Percentiles rank a stretch among this genome's conserved stretches.
phyloP scores from a whole-genome alignment of 2,888 invertebrate species.

The Itoplectis maculator region DNA sequence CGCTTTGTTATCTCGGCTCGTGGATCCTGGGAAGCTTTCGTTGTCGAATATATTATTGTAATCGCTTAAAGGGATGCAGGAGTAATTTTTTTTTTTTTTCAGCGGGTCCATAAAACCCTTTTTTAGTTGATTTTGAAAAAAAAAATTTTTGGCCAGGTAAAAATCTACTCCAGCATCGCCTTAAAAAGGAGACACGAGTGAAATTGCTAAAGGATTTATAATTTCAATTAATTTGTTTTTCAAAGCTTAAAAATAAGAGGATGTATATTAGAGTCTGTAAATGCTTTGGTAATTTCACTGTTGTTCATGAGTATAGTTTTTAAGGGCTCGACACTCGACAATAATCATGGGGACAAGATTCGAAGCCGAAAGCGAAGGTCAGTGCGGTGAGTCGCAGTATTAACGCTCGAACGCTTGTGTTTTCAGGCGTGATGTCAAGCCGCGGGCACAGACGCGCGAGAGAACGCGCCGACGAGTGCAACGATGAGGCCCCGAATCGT shows the following conservation, averaged over 20 bases:
- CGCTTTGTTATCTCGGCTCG: constrained; percentile 41
- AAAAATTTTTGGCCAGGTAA: too few species aligned
- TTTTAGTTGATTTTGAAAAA: too few species aligned
- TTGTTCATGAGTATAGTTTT: not conserved
- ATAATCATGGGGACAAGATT: constrained; percentile 10
- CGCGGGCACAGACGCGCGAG: constrained; percentile 84
- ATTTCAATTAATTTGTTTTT: too few species aligned
- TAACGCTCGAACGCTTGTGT: constrained; percentile 40
- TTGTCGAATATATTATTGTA: not conserved
- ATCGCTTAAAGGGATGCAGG: too few species aligned
- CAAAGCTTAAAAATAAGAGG: too few species aligned
- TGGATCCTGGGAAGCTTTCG: constrained; percentile 9
- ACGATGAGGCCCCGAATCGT: constrained; percentile 76
- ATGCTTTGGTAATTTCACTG: not conserved
- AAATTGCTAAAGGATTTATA: too few species aligned
- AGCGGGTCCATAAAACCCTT: too few species aligned
- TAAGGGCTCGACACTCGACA: constrained; percentile 43
- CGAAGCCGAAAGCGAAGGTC: not conserved
- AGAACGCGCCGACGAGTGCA: constrained; percentile 80
- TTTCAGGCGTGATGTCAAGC: constrained; percentile 87
- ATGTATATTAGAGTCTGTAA: too few species aligned
- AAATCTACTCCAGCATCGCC: too few species aligned
- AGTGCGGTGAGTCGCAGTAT: not conserved
- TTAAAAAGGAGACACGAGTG: too few species aligned
- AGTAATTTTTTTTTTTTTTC: too few species aligned